These are phyloP conservation scores for Hestina assimilis DNA, from an alignment of 1,140 invertebrate species.

Conservation along the genomic window DNA sequence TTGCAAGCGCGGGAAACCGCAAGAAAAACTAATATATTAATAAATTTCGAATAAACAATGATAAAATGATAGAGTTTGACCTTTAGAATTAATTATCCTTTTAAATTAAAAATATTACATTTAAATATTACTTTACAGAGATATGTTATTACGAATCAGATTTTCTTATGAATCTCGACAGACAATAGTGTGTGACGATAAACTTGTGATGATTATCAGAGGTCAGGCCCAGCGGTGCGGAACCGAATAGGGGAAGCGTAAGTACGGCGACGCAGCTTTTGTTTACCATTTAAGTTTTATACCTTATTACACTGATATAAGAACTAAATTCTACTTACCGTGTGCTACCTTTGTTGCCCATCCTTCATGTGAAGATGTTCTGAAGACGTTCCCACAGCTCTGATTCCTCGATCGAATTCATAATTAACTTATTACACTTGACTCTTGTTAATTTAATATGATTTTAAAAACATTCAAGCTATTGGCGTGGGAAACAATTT, in stretches of 20 bases:
- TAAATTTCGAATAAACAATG: not conserved
- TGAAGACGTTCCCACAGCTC: constrained; percentile 74
- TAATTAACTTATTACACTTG: constrained; percentile 69
- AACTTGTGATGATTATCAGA: constrained; percentile 71
- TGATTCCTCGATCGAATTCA: constrained; percentile 72
- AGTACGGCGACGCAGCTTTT: not conserved
- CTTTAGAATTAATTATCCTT: constrained; percentile 12
- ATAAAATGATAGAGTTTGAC: not conserved
- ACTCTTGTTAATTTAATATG: constrained; percentile 53
- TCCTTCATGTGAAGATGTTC: constrained; percentile 71
- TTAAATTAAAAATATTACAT: constrained; percentile 13
- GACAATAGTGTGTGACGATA: constrained; percentile 72
- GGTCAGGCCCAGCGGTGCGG: constrained; percentile 62
- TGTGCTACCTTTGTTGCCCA: constrained; percentile 1
- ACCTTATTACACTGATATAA: constrained; percentile 10
- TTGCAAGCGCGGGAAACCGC: too few species aligned
- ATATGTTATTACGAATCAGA: constrained; percentile 16
- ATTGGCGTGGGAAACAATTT: constrained; percentile 14
- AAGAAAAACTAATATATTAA: not conserved
- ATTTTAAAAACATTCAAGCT: constrained; percentile 14
- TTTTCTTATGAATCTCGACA: constrained; percentile 57
- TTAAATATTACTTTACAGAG: constrained; percentile 1
- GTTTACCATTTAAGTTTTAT: too few species aligned
- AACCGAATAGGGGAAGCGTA: constrained; percentile 49
- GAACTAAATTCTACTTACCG: not conserved